Base-by-base conservation (phyloP, 2,113 vertebrate genomes). In the Misgurnus anguillicaudatus region DNA sequence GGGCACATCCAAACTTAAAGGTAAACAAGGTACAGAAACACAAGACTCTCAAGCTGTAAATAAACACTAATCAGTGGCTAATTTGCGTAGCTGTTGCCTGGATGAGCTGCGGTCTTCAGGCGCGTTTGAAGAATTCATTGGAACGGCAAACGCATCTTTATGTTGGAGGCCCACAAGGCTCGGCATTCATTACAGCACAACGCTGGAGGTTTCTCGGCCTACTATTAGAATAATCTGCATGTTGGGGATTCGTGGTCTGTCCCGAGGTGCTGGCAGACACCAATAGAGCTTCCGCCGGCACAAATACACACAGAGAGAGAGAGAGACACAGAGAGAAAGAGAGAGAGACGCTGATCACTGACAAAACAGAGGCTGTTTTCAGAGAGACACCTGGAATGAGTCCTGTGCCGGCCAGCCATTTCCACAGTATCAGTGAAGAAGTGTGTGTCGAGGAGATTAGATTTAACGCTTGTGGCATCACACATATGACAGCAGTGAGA, bases 11-110 rank as follows among this genome's bases (percentile, higher is more conserved):
- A 85, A 80, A 63, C 42, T 5, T 24, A 51, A 13, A 24, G n/a
- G 8, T 24, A 41, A 39, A 69, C n/a, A 73, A 17, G 78, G 48
- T 14, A 14, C 39, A 57, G 38, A 76, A 63, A 19, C 24, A 57
- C n/a, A 53, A 51, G 60, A 77, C 60, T 78, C 55, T 64, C 87
- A 84, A 82, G 86, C 84, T 80, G 93, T 92, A 95, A 95, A 94
- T 94, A 97, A 95, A 94, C 94, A 95, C 93, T 96, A 96, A 97
- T 95, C 95, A 91, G 90, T 91, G 92, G 93, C 91, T 95, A 94
- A 97, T 95, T 94, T 95, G 91, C 94, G 94, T 94, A 92, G 91
- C 93, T 95, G 92, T 94, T 94, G 94, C 94, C 94, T 93, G 92
- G 92, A 91, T 96, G 95, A 96, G 92, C 95, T 94, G 95, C 93